Base-by-base conservation (phyloP, 2,888 invertebrate species). In the Laothoe populi region DNA sequence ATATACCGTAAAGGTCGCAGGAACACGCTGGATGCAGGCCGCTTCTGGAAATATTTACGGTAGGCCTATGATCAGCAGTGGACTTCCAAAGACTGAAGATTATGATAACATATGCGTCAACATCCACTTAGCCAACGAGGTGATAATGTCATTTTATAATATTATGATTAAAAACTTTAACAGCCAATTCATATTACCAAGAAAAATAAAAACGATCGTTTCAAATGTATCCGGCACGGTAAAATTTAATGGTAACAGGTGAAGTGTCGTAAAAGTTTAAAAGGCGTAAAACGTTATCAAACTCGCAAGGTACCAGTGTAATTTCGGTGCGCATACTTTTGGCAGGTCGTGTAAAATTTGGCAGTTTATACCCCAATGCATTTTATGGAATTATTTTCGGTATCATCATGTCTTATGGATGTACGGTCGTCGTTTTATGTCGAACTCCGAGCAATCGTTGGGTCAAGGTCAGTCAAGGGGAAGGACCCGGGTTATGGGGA, bases 391-490 rank as follows among this genome's bases (percentile, higher is more conserved):
- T 53, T 53, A 53, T 53, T 35, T 53, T 63, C 58, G 44, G 21
- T 61, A 53, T 64, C 59, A 59, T 59, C 59, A 59, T 59, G 42
- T 42, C 26, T 48, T 31, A 59, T 53, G 4, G 42, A 8, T 16
- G n/a, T 44, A 44, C 42, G 40, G 13, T 59, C 42, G 23, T 35
- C 59, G 49, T 62, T 49, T 49, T 53, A 53, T 66, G 61, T 65
- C 67, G 66, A 64, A 62, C 69, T 64, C 60, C 45, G 53, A 69
- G 71, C 70, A 72, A 24, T 49, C 26, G 0, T 19, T 38, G 38
- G 40, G 61, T 62, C 46, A 78, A 78, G 78, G 77, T 64, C 75
- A 72, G 67, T 64, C 70, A 74, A 74, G 73, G 74, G 70, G 70
- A 77, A 77, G 75, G 74, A 62, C 67, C 35, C 53, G 40, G 38